Base-by-base conservation (phyloP, 2,113 vertebrate species). In the Notechis scutatus region DNA sequence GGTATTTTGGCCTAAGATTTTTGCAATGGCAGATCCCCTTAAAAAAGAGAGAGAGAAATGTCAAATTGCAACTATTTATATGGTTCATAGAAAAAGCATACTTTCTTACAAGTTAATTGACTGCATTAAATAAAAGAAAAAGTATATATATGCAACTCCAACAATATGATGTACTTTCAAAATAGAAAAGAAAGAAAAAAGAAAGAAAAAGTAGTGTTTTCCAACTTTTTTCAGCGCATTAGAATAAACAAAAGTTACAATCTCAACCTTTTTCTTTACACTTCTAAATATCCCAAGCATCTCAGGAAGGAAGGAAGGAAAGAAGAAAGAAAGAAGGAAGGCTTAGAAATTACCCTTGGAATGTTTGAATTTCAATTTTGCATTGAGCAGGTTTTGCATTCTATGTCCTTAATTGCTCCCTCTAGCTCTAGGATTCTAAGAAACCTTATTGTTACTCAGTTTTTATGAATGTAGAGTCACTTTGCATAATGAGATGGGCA, bases 11-110 rank as follows among this genome's bases (percentile, higher is more conserved):
- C 98, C 98, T 90, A 98, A 93, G 85, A 99, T 98, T 96, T 97
- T 98, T 93, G 98, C 97, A 90, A 98, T 98, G 45, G 97, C 97
- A 7, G 98, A 98, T 47, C 98, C 98, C 98, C 98, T 98, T 95
- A 92, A 89, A 54, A 91, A 20, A 52, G 5, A 20, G 50, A 50
- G 47, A 47, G 26, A 39, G 0, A 10, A 86, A 34, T 4, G 14
- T 42, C 42, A n/a, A 64, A 23, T 91, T 50, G n/a, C 24, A 15
- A 61, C 3, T 47, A 57, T 12, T 64, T 34, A 18, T 23, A 86
- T 47, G 9, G 39, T 81, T 91, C 20, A 34, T 69, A 26, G 57
- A 42, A 86, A 86, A 39, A 34, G 2, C 50, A 21, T 54, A 7
- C 20, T 56, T 55, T 5, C 56, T 26, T 87, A 87, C 18, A 89